phyloP scores from a whole-genome alignment of 2,113 vertebrate species.

The Kryptolebias marmoratus region DNA sequence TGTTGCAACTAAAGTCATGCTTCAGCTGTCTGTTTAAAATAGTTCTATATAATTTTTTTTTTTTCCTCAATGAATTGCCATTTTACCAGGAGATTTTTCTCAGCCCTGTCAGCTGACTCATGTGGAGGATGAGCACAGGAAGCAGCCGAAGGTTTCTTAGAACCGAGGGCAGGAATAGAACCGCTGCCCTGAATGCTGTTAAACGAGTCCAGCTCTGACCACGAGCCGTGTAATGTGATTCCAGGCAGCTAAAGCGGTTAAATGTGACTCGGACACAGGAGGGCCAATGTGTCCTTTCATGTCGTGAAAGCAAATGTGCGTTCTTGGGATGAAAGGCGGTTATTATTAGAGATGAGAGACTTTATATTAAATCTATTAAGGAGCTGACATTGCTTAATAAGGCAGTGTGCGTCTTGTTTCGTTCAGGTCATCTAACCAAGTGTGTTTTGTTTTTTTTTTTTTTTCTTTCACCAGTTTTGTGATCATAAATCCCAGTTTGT shows the following conservation, averaged over 20 bases:
- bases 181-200: background rate
- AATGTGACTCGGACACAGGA: slow-evolving; percentile 38
- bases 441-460: background rate
- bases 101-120: background rate
- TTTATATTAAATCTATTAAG: slow-evolving; percentile 6
- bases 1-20: background rate
- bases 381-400: background rate
- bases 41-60: background rate
- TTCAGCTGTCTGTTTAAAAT: background rate
- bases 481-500: slow-evolving; percentile 87
- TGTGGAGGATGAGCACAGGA: background rate
- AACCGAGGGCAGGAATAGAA: slow-evolving; percentile 3
- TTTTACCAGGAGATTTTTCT: background rate
- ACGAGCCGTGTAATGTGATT: slow-evolving; percentile 19
- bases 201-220: slow-evolving; percentile 1
- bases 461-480: slow-evolving; percentile 82
- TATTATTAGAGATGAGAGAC: background rate
- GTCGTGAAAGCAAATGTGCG: background rate
- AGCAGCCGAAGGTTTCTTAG: background rate
- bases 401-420: slow-evolving; percentile 1
- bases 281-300: slow-evolving; percentile 14
- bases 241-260: slow-evolving; percentile 34
- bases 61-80: background rate
- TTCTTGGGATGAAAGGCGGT: slow-evolving; percentile 9
- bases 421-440: background rate